These are phyloP conservation scores for Gouania willdenowi DNA, from an alignment of 2,797 vertebrate species.

Conservation along the genomic window DNA sequence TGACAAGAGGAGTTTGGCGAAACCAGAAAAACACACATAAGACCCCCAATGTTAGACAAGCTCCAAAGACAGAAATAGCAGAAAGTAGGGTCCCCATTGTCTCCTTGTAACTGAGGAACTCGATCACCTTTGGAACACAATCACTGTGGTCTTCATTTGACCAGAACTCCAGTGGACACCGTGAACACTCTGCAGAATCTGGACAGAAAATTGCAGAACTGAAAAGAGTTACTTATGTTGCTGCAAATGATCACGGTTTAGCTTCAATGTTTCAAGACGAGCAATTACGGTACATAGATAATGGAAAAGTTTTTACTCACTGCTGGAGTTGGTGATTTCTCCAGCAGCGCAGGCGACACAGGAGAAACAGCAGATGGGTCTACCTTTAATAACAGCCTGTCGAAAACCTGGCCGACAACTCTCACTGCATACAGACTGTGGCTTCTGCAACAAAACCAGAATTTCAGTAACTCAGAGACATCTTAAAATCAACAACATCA, in stretches of 20 bases:
- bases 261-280: neutral
- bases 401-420: slow-evolving; percentile 68
- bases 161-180: slow-evolving; percentile 69
- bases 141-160: slow-evolving; percentile 65
- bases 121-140: slow-evolving; percentile 69
- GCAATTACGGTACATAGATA: neutral
- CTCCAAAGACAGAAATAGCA: slow-evolving; percentile 63
- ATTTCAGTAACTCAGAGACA: neutral
- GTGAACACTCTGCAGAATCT: slow-evolving; percentile 69
- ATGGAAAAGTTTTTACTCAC: slow-evolving; percentile 37
- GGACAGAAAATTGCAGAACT: slow-evolving; percentile 12
- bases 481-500: too few species aligned
- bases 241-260: neutral
- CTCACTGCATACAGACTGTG: slow-evolving; percentile 70
- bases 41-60: slow-evolving; percentile 53
- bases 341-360: slow-evolving; percentile 69
- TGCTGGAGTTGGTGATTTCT: slow-evolving; percentile 67
- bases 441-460: slow-evolving; percentile 56
- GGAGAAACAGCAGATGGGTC: slow-evolving; percentile 73
- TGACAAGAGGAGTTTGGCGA: slow-evolving; percentile 67
- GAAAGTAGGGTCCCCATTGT: slow-evolving; percentile 70
- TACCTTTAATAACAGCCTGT: slow-evolving; percentile 67
- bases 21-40: slow-evolving; percentile 60
- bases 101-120: slow-evolving; percentile 73
- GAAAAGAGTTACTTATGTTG: neutral